Conservation (phyloP, 2,888 invertebrate species). For the Aphidius colemani region DNA sequence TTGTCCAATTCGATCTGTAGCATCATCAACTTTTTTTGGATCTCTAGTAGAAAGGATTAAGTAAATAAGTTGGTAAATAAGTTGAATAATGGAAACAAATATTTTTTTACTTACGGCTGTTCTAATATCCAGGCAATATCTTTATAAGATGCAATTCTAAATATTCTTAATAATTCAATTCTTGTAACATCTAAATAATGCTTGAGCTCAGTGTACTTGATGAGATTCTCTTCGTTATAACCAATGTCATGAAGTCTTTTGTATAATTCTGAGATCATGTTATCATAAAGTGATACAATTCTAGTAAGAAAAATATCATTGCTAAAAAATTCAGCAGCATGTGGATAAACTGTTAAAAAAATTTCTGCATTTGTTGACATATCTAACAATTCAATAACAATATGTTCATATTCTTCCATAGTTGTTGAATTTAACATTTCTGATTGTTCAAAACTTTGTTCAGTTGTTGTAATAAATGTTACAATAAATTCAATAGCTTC, state of each 20-base stretch:
- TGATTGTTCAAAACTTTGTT: slow-evolving; percentile 48
- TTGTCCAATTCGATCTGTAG: slow-evolving; percentile 53
- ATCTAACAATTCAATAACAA: slow-evolving; percentile 73
- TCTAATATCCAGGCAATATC: slow-evolving; percentile 54
- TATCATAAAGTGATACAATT: slow-evolving; percentile 77
- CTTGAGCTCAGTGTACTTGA: slow-evolving; percentile 58
- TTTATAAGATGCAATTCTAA: slow-evolving; percentile 56
- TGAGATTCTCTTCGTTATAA: slow-evolving; percentile 55
- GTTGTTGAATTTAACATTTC: slow-evolving; percentile 53
- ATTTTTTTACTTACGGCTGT: slow-evolving; percentile 53
- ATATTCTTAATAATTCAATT: slow-evolving; percentile 61
- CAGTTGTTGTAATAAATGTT: slow-evolving; percentile 58
- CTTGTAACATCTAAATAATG: slow-evolving; percentile 62
- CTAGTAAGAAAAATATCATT: slow-evolving; percentile 65
- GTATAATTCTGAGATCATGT: slow-evolving; percentile 73
- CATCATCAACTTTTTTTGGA: slow-evolving; percentile 42
- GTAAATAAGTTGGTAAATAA: slow-evolving; percentile 37
- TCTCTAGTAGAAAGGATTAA: slow-evolving; percentile 35
- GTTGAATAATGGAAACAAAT: slow-evolving; percentile 15
- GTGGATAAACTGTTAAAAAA: slow-evolving; percentile 72
- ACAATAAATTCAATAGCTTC: slow-evolving; percentile 64
- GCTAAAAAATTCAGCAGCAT: slow-evolving; percentile 63
- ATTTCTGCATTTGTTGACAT: slow-evolving; percentile 71
- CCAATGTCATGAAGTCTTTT: slow-evolving; percentile 65
- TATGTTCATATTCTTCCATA: slow-evolving; percentile 66